phyloP scores from a whole-genome alignment of 2,797 vertebrate genomes.

The Liparis tanakae region DNA sequence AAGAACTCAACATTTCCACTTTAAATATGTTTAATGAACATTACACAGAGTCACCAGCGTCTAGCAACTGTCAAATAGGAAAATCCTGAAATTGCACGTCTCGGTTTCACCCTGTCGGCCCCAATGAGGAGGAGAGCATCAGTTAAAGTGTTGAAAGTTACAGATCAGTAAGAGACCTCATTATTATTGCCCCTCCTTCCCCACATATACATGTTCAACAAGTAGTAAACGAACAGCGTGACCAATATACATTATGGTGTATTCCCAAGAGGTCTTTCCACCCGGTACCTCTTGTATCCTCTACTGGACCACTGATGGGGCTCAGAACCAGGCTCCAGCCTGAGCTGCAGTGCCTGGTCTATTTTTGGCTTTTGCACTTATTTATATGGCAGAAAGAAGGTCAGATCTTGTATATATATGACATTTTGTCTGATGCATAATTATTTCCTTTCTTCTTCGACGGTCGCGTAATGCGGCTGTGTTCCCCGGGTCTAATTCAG shows the following conservation, averaged over 20 bases:
- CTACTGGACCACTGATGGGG: not conserved
- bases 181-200: too few relatives aligned
- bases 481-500: conserved; percentile 25
- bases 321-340: conserved; percentile 7
- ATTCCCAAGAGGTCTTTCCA: conserved; percentile 1
- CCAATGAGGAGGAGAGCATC: not conserved
- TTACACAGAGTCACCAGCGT: too few relatives aligned
- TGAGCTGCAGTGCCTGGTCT: conserved; percentile 14
- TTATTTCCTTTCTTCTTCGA: conserved; percentile 18
- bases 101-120: not conserved
- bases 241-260: not conserved
- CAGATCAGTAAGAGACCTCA: not conserved
- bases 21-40: too few relatives aligned
- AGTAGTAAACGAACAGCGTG: conserved; percentile 2
- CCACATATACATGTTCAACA: not conserved
- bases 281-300: not conserved
- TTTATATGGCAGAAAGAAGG: conserved; percentile 25
- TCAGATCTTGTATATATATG: conserved; percentile 26
- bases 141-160: not conserved
- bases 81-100: too few relatives aligned
- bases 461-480: conserved; percentile 15
- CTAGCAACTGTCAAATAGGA: too few relatives aligned
- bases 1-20: too few relatives aligned
- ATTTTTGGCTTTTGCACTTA: conserved; percentile 15
- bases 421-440: conserved; percentile 33